phyloP scores from a whole-genome alignment of 1,140 invertebrate genomes.

The Drosophila trapezifrons region DNA sequence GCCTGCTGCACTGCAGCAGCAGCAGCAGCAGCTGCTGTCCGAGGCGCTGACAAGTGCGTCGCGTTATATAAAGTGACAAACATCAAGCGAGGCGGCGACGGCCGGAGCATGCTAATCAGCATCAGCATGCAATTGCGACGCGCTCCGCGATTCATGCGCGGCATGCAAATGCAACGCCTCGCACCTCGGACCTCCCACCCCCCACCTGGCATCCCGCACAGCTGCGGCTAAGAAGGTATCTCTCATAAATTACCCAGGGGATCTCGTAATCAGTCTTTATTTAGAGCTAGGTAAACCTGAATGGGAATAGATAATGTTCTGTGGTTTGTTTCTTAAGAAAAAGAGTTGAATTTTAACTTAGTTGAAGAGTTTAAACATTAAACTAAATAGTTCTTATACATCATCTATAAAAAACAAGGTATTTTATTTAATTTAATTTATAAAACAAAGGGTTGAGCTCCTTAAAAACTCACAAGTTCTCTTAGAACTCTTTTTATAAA shows the following conservation, averaged over 20 bases:
- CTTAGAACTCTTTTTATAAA: too few relatives aligned
- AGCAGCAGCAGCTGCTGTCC: slow-evolving; percentile 5
- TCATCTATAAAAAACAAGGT: too few relatives aligned
- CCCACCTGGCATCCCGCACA: neutral
- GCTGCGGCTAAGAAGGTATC: slow-evolving; percentile 6
- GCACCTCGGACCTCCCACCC: neutral
- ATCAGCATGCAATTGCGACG: slow-evolving; percentile 73
- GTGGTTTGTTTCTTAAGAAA: too few relatives aligned
- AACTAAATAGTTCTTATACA: too few relatives aligned
- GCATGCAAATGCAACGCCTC: slow-evolving; percentile 54
- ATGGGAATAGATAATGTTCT: neutral
- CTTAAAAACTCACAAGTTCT: too few relatives aligned
- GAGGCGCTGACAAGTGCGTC: slow-evolving; percentile 14
- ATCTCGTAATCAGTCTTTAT: slow-evolving; percentile 19
- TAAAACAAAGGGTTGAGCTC: too few relatives aligned
- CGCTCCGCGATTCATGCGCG: slow-evolving; percentile 41
- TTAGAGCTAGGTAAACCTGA: neutral
- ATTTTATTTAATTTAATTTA: too few relatives aligned
- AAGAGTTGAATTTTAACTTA: too few relatives aligned
- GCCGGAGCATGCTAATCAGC: slow-evolving; percentile 54
- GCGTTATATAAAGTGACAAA: slow-evolving; percentile 66
- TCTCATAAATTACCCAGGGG: slow-evolving; percentile 1
- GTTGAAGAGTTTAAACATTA: too few relatives aligned
- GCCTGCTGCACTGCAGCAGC: too few relatives aligned
- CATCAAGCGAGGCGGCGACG: slow-evolving; percentile 29